Conservation (phyloP, 2,113 vertebrate genomes). For the Crotalus helleri region DNA sequence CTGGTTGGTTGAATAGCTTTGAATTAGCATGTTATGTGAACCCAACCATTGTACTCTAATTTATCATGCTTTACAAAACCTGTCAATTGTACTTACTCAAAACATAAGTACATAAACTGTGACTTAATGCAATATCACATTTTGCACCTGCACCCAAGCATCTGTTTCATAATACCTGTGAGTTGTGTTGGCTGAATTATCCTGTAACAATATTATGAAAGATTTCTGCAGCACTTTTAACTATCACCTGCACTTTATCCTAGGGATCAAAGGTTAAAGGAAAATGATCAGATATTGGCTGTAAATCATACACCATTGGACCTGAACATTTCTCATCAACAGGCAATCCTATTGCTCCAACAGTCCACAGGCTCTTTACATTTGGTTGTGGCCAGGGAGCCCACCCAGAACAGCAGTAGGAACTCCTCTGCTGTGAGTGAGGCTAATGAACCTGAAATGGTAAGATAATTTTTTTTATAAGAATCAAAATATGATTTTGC, state of each 20-base stretch:
- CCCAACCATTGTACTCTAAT: neutral
- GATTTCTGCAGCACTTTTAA: slow-evolving; percentile 7
- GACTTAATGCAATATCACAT: neutral
- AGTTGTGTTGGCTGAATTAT: neutral
- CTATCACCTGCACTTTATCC: slow-evolving; percentile 54
- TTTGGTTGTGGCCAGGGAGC: slow-evolving; percentile 85
- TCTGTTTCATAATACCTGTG: neutral
- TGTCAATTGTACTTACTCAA: neutral
- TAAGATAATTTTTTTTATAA: slow-evolving; percentile 59
- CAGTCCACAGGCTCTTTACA: slow-evolving; percentile 79
- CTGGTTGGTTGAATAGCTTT: neutral
- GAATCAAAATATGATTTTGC: slow-evolving; percentile 31
- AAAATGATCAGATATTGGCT: slow-evolving; percentile 92
- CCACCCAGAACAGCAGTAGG: slow-evolving; percentile 39
- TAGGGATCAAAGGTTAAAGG: slow-evolving; percentile 88
- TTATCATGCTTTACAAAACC: neutral
- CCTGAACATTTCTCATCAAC: slow-evolving; percentile 82
- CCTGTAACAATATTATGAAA: neutral
- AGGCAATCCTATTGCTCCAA: slow-evolving; percentile 87
- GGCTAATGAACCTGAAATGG: slow-evolving; percentile 57
- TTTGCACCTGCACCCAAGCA: neutral
- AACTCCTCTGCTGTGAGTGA: slow-evolving; percentile 39
- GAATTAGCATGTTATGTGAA: neutral
- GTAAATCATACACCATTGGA: slow-evolving; percentile 88
- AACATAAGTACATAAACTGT: neutral